Evolutionary conservation across 2,797 vertebrate genomes (phyloP).

Genomic region (Zalophus californianus): DNA sequence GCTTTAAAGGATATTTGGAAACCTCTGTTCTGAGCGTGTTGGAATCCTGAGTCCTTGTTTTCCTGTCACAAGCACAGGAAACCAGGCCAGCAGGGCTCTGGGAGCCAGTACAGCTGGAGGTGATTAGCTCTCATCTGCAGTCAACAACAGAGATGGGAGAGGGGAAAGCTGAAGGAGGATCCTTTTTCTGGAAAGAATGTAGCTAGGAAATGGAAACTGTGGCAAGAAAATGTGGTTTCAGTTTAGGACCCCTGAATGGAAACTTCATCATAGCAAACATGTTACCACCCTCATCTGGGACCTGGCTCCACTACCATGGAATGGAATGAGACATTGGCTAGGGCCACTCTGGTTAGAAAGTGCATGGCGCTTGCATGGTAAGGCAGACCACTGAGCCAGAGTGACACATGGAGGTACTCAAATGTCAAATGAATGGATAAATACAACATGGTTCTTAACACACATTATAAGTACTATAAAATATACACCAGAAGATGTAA

Average conservation of each 20-base stretch:
- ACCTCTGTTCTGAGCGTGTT: background rate
- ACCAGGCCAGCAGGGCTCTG: background rate
- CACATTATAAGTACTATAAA: background rate
- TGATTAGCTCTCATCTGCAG: background rate
- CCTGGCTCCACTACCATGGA: background rate
- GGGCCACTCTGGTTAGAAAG: background rate
- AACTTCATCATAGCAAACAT: background rate
- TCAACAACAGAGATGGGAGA: background rate
- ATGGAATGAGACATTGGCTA: background rate
- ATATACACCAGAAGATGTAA: background rate
- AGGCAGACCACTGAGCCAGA: background rate
- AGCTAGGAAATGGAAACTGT: slow-evolving; percentile 42
- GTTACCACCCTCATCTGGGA: background rate
- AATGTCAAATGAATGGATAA: background rate
- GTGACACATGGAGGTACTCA: fast-evolving
- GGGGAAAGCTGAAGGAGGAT: background rate
- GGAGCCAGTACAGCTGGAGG: slow-evolving; percentile 49
- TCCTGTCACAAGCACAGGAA: background rate
- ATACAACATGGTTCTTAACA: background rate
- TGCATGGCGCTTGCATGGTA: background rate
- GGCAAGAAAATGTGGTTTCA: background rate
- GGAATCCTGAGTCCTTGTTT: background rate
- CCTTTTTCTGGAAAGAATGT: slow-evolving; percentile 32
- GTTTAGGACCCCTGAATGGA: background rate
- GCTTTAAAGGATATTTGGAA: slow-evolving; percentile 25